These are phyloP conservation scores for Marcusenius ussheri DNA, from an alignment of 2,113 vertebrate species.

Conservation along the genomic window DNA sequence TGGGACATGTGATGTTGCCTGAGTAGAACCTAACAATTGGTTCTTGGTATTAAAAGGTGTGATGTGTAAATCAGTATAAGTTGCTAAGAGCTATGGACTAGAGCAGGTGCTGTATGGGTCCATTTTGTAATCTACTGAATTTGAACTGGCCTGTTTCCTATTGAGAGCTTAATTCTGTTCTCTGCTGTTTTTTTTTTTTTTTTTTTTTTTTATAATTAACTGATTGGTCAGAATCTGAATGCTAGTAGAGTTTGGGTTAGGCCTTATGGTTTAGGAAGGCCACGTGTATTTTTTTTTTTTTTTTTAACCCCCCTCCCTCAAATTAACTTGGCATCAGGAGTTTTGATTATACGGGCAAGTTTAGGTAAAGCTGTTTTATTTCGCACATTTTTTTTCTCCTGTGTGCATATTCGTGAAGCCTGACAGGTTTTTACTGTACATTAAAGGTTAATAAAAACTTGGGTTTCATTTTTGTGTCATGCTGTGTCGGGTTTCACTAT, in stretches of 20 bases:
- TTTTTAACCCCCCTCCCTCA: background rate
- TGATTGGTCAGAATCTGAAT: background rate
- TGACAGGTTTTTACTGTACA: slow-evolving; percentile 36
- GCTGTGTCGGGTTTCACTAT: background rate
- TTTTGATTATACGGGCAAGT: background rate
- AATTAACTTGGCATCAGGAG: background rate
- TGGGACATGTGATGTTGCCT: background rate
- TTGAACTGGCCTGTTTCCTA: background rate
- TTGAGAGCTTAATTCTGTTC: background rate
- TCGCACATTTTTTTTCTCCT: background rate
- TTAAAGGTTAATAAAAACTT: slow-evolving; percentile 40
- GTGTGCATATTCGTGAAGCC: background rate
- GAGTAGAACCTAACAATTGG: background rate
- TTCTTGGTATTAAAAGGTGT: background rate
- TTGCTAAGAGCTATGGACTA: background rate
- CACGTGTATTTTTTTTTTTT: background rate
- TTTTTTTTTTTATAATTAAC: background rate
- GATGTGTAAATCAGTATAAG: background rate
- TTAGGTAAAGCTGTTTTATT: background rate
- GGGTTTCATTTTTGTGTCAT: background rate
- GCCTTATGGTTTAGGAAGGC: background rate
- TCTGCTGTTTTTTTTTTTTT: background rate
- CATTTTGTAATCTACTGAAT: slow-evolving; percentile 3
- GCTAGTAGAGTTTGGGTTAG: background rate
- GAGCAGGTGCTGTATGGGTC: background rate